Evolutionary conservation across 1,140 invertebrate genomes (phyloP), one percentile per base, ranked within the genome.

Genomic region (Caerostris darwini): DNA sequence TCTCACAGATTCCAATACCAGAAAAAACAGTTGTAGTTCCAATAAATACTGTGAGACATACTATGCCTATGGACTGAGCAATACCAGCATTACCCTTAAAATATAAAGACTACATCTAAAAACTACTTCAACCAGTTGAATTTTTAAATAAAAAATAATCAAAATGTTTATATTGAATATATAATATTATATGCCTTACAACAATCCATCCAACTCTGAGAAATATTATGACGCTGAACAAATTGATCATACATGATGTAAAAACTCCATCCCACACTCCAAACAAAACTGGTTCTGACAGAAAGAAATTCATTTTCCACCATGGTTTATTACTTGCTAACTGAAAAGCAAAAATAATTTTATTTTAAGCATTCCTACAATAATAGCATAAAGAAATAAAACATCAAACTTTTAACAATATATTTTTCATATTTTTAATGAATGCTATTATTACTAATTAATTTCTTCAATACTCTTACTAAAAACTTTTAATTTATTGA

Each of bases 191-290:
- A 34, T 34, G 88, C 95, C 95, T 95, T 93, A 96, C 96, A 5
- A 99, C 99, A 95, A 99, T 98, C 99, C 99, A 99, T 94, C 99
- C 99, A 95, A 98, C 98, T 95, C 99, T 97, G 57, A 99, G 96
- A 96, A 99, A 99, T 93, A 99, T 98, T 96, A 99, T 99, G 3
- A 99, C 98, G 95, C 99, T 98, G 97, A 99, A 99, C 58, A 99
- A 98, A 96, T 99, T 99, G 95, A 99, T 99, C 95, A 99, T 97
- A 95, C 98, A 98, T 64, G 98, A 98, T 94, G 98, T 99, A 96
- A 99, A 99, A 12, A 99, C 99, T 95, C 99, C 99, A 97, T 99
- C 99, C 98, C 99, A 99, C 3, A 98, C 99, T 17, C 99, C 99
- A 97, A 99, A 99, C 50, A 99, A 96, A 83, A 99, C 98, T 82